Conservation (phyloP, 2,888 invertebrate species). For the Girardia tigrina region DNA sequence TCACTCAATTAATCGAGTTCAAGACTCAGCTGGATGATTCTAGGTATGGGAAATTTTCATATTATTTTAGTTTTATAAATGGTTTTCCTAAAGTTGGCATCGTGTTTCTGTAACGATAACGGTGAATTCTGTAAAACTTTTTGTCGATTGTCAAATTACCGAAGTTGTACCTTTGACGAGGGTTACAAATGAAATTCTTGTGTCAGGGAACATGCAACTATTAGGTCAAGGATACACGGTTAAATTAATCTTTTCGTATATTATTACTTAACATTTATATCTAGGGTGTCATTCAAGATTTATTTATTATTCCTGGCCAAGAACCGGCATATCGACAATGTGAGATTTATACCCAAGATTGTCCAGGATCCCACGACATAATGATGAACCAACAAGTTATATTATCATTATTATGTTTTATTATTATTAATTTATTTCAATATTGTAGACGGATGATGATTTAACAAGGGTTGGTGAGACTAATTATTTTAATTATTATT, state of each 20-base stretch:
- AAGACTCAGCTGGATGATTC: background rate
- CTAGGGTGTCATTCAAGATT: constrained; percentile 27
- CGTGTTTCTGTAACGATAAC: background rate
- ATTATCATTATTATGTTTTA: background rate
- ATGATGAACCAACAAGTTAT: constrained; percentile 7
- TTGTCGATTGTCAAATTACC: background rate
- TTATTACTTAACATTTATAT: background rate
- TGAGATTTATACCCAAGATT: constrained; percentile 21
- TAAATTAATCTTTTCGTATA: background rate
- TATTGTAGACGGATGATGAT: background rate
- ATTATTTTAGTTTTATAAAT: background rate
- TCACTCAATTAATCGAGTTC: background rate
- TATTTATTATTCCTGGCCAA: constrained; percentile 14
- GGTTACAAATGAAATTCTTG: background rate
- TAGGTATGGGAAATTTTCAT: background rate
- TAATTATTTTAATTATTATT: background rate
- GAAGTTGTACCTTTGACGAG: background rate
- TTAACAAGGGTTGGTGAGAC: background rate
- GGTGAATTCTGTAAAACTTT: background rate
- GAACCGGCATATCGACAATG: constrained; percentile 30
- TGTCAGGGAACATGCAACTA: background rate
- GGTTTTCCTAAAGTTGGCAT: background rate
- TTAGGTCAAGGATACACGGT: background rate
- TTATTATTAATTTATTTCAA: background rate
- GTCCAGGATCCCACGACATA: background rate